Base-by-base conservation (phyloP, 2,888 invertebrate species). In the Thysanoteuthis rhombus region DNA sequence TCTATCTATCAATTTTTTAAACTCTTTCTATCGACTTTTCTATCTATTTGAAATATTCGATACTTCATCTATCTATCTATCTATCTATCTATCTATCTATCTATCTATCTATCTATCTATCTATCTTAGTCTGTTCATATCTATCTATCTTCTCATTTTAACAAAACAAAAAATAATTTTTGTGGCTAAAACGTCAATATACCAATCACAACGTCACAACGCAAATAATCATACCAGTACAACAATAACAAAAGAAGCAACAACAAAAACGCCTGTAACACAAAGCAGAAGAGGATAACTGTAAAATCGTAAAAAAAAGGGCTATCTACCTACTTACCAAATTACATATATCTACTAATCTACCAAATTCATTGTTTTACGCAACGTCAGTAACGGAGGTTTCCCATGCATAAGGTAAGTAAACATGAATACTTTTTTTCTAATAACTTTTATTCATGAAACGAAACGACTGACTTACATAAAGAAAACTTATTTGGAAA, bases 321-420 rank as follows among this genome's bases (percentile, higher is more conserved):
- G 75, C 75, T 75, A 36, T 75, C 75, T 75, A 75, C 75, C 36
- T n/a, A 75, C 36, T 10, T 36, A 75, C n/a, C 75, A 75, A 75
- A 36, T 28, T 6, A 10, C 36, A 75, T 36, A 12, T 75, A 75
- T 75, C 12, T 75, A 16, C 75, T n/a, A n/a, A 75, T 75, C 75
- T 75, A 75, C 75, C n/a, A 75, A 75, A 75, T n/a, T n/a, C n/a
- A 75, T n/a, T n/a, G n/a, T 75, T 75, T 75, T 75, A 75, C 75
- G n/a, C 16, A 75, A 75, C 75, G 16, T 36, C 16, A 12, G 19
- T 75, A 36, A 75, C n/a, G n/a, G 75, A 75, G 75, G n/a, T 36
- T 75, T 75, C 75, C 75, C 36, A 75, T 75, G n/a, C 75, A 36
- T 75, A n/a, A 75, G 75, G 75, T 75, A 75, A 75, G 75, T 75